Base-by-base conservation (phyloP, 2,888 invertebrate species). In the Protodeltote pygarga region DNA sequence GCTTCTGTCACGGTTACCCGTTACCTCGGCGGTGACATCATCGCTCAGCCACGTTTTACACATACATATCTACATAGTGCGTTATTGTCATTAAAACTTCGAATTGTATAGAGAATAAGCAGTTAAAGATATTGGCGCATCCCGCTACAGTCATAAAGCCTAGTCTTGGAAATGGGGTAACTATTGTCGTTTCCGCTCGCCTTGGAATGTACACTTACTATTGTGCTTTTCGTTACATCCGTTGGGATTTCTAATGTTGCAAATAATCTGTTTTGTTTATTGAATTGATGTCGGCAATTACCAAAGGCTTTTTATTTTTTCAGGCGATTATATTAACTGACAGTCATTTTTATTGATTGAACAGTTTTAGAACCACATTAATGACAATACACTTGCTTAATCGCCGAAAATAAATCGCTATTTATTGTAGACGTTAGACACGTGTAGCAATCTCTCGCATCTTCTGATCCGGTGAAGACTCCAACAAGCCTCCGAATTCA, bases 1-100 rank as follows among this genome's bases (percentile, higher is more conserved):
- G 35, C 42, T 52, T 14, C 53, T 52, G 58, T n/a, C 38, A 27
- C 19, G 51, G 21, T 32, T 61, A 75, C 71, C 85, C 84, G 83
- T 83, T 87, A 81, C 61, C 70, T 73, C 59, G 35, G 41, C 33
- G 81, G 72, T 88, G 88, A 89, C 82, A 85, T 89, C 89, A 87
- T 65, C 84, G 71, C 70, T 19, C 47, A 80, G 79, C 62, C 75
- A 78, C 76, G 81, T 75, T 77, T 77, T 69, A 70, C 65, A 75
- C 74, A 68, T 70, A 68, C 69, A 65, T 71, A 69, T 69, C 62
- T 60, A 52, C 50, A 32, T 52, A 31, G 47, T 46, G 55, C 50
- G 37, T 57, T 64, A 58, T 63, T 65, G 60, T 61, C 62, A 55
- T 68, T 60, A 65, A 59, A 72, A 62, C 55, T 53, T 48, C 45